phyloP scores from a whole-genome alignment of 1,140 invertebrate genomes.

The Druon quercuslanigerum region DNA sequence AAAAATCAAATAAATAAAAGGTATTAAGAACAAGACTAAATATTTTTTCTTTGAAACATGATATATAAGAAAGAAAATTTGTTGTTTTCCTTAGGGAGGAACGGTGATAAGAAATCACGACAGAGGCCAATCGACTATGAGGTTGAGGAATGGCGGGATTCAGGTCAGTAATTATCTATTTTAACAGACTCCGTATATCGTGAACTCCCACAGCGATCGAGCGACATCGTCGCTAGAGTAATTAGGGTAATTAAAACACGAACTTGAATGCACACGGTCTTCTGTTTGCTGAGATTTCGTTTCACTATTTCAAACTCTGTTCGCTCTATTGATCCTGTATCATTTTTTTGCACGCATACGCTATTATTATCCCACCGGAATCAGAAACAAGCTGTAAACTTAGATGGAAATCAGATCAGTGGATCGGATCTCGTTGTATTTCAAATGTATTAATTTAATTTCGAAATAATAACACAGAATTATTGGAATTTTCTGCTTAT shows the following conservation, averaged over 20 bases:
- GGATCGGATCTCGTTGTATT: no score
- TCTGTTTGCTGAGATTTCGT: not conserved
- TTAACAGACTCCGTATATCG: conserved; percentile 23
- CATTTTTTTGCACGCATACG: not conserved
- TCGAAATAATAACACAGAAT: no score
- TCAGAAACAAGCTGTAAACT: not conserved
- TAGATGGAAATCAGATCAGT: not conserved
- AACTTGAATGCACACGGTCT: not conserved
- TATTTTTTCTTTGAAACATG: not conserved
- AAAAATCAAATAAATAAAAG: no score
- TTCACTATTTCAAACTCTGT: not conserved
- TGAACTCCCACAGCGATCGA: conserved; percentile 26
- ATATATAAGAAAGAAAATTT: not conserved
- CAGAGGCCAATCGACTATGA: conserved; percentile 76
- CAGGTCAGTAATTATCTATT: conserved; percentile 70
- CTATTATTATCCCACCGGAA: not conserved
- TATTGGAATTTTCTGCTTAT: no score
- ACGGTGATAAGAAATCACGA: conserved; percentile 66
- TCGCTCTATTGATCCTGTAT: not conserved
- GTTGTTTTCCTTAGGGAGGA: conserved; percentile 59
- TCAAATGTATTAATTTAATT: no score
- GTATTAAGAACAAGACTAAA: no score
- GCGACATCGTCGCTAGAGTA: conserved; percentile 52
- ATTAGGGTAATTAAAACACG: conserved; percentile 63
- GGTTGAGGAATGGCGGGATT: conserved; percentile 78